Conservation (phyloP, 2,888 invertebrate species). For the Rhopalosiphum nymphaeae region DNA sequence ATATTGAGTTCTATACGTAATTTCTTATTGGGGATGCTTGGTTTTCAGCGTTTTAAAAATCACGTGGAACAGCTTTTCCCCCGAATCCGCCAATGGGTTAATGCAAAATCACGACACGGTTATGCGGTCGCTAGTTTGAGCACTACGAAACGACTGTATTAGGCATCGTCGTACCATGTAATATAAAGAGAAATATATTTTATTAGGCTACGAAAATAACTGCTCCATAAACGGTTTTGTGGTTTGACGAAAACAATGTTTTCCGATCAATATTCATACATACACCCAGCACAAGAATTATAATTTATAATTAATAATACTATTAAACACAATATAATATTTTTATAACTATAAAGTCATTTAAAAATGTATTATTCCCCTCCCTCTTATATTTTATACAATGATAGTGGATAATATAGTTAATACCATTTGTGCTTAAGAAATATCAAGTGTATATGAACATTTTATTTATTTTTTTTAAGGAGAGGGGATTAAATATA, state of each 20-base stretch:
- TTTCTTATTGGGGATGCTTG: neutral
- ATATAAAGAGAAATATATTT: neutral
- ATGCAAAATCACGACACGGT: neutral
- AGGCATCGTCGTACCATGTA: neutral
- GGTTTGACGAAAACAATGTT: neutral
- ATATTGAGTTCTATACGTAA: neutral
- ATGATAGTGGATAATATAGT: neutral
- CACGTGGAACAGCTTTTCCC: neutral
- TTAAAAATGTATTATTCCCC: no score
- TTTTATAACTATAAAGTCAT: neutral
- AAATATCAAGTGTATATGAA: neutral
- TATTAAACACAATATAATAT: neutral
- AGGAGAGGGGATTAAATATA: neutral
- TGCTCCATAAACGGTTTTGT: neutral
- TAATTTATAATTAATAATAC: neutral
- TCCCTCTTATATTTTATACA: neutral
- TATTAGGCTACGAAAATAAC: neutral
- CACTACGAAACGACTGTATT: neutral
- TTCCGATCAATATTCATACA: neutral
- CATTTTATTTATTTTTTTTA: neutral
- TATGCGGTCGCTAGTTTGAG: neutral
- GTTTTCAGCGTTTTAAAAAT: neutral
- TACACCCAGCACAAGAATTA: neutral
- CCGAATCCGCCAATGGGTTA: neutral
- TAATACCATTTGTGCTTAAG: neutral